A percentile compares a stretch with the other conserved stretches of the same genome.
Evolutionary conservation across 2,888 invertebrate genomes (phyloP).

Genomic region (Drosophila anceps): DNA sequence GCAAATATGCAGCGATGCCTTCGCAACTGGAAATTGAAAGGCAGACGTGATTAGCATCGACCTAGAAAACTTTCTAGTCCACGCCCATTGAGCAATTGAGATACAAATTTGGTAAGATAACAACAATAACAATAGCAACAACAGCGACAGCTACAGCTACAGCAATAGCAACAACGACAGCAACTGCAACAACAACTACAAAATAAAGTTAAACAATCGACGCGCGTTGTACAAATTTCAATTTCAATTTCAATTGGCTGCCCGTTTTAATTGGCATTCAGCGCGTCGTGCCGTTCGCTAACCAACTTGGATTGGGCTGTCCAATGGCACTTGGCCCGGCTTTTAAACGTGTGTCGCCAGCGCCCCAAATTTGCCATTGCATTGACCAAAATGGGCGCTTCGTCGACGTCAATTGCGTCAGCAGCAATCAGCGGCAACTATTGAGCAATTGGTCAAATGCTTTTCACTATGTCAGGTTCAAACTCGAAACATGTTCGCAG

Average conservation of each 20-base stretch:
- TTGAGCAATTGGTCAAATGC: slow-evolving; percentile 75
- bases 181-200: slow-evolving; percentile 2
- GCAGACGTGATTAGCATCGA: slow-evolving; percentile 70
- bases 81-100: slow-evolving; percentile 58
- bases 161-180: neutral
- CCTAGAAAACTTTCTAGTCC: slow-evolving; percentile 60
- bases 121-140: slow-evolving; percentile 10
- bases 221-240: slow-evolving; percentile 69
- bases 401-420: slow-evolving; percentile 63
- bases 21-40: slow-evolving; percentile 51
- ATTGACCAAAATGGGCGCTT: slow-evolving; percentile 71
- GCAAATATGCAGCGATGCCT: slow-evolving; percentile 17
- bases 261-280: slow-evolving; percentile 67
- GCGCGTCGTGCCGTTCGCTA: slow-evolving; percentile 40
- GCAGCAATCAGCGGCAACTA: slow-evolving; percentile 43
- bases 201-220: slow-evolving; percentile 62
- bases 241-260: slow-evolving; percentile 63
- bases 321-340: slow-evolving; percentile 42
- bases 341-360: slow-evolving; percentile 62
- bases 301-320: slow-evolving; percentile 47
- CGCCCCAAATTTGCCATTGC: slow-evolving; percentile 75
- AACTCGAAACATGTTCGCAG: slow-evolving; percentile 51
- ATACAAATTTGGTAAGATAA: slow-evolving; percentile 29
- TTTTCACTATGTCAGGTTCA: slow-evolving; percentile 76
- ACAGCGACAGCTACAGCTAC: neutral